Evolutionary conservation across 2,888 invertebrate genomes (phyloP), one percentile per base, ranked within the genome.

Genomic region (Cactoblastis cactorum): DNA sequence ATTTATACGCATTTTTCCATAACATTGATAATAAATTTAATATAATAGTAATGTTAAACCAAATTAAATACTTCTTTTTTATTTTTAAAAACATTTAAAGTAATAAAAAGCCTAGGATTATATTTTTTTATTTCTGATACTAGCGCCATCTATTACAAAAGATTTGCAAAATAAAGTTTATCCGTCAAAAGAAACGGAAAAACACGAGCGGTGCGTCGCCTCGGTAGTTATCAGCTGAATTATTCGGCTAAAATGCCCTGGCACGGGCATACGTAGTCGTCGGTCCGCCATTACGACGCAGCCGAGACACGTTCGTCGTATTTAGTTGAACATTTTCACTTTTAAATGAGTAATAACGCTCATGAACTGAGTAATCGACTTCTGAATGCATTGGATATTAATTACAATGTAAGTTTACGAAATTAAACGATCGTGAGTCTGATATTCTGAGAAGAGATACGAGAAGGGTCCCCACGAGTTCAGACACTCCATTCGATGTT

Each of bases 351-450:
- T 93, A 92, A 93, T 92, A 93, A 93, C 92, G 93, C 94, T 91
- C 93, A 93, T 92, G 96, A 97, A 92, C 94, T 98, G 92, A 97
- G 97, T 92, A 95, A 96, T 92, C 96, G 95, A 94, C 95, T 98
- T 94, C 95, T 96, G 92, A 95, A 95, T 94, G 96, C 97, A 91
- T 94, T 98, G 93, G 97, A 98, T 94, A 94, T 93, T 92, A 96
- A 96, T 92, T 96, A 97, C 93, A 97, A 98, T 97, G 98, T 98
- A 96, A 97, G 97, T 92, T 88, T 83, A 67, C 77, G 80, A 81
- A 80, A 80, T 87, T 84, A 80, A 78, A 83, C 73, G 79, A 77
- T 71, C 70, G 71, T 78, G 85, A 76, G 74, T 75, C 73, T 71
- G 73, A 75, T 75, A 83, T 76, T 77, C 69, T 63, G 69, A 71